Evolutionary conservation across 30 jellyfish, hydroid and myxozoan genomes (phyloP).

Genomic region (Catostylus mosaicus): DNA sequence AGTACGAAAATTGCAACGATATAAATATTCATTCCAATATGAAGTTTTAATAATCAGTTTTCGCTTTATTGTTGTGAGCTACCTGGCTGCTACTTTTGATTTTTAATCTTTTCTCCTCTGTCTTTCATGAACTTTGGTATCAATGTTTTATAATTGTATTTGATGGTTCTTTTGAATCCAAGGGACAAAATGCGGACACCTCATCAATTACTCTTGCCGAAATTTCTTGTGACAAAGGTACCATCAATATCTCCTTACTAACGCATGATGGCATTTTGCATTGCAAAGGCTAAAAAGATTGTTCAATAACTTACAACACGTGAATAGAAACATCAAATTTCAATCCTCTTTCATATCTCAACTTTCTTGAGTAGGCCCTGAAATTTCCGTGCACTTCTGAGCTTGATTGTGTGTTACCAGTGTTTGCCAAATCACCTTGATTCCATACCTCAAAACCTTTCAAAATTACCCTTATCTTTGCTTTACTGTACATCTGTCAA

Average conservation of each 20-base stretch:
- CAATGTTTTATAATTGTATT: too few relatives aligned
- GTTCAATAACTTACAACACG: slow-evolving; percentile 35
- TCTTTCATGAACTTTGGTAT: too few relatives aligned
- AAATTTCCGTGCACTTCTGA: slow-evolving; percentile 52
- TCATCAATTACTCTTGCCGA: too few relatives aligned
- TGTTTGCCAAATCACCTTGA: slow-evolving; percentile 46
- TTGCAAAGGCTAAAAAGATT: background rate
- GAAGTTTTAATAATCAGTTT: too few relatives aligned
- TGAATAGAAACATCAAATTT: slow-evolving; percentile 47
- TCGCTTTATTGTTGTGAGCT: too few relatives aligned
- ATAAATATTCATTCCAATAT: too few relatives aligned
- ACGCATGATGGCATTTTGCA: background rate
- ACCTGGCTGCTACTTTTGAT: too few relatives aligned
- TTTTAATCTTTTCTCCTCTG: too few relatives aligned
- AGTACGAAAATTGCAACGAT: too few relatives aligned
- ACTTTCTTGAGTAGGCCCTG: slow-evolving; percentile 56
- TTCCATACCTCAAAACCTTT: slow-evolving; percentile 71
- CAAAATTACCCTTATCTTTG: slow-evolving; percentile 61
- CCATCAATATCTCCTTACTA: background rate
- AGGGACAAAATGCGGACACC: too few relatives aligned
- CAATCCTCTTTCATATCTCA: slow-evolving; percentile 37
- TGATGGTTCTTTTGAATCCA: too few relatives aligned
- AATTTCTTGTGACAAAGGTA: too few relatives aligned
- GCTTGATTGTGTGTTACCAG: slow-evolving; percentile 41
- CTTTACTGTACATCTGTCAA: slow-evolving; percentile 45